Conservation (phyloP, 1,140 invertebrate species). For the Trachymyrmex septentrionalis region DNA sequence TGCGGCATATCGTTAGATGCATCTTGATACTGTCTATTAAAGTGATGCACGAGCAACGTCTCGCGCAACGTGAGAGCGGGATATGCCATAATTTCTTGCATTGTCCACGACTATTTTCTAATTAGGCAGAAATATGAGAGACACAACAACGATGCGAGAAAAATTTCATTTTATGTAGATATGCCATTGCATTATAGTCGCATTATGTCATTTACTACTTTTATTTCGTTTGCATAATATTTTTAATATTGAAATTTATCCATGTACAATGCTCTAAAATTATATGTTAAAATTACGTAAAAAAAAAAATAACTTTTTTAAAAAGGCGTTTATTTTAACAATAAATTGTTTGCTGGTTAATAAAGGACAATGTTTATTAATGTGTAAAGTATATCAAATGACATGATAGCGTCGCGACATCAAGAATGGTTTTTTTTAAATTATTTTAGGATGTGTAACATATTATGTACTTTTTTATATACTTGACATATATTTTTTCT, state of each 20-base stretch:
- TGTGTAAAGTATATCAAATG: background rate
- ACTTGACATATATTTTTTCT: too few relatives aligned
- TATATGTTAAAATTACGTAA: too few relatives aligned
- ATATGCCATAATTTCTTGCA: constrained; percentile 29
- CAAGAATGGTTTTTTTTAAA: too few relatives aligned
- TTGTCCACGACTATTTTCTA: constrained; percentile 43
- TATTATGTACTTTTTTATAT: too few relatives aligned
- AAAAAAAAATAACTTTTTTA: too few relatives aligned
- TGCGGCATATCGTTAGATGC: constrained; percentile 58
- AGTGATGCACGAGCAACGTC: constrained; percentile 39
- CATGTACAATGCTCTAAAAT: too few relatives aligned
- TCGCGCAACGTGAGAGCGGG: background rate
- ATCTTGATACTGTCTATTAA: constrained; percentile 64
- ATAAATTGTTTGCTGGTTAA: background rate
- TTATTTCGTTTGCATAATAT: background rate
- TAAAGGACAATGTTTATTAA: background rate
- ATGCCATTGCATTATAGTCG: background rate
- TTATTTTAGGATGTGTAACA: too few relatives aligned
- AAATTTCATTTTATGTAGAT: background rate
- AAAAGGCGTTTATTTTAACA: background rate
- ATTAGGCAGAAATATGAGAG: constrained; percentile 26
- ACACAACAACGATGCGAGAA: background rate
- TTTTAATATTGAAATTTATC: background rate
- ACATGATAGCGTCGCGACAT: too few relatives aligned
- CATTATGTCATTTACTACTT: background rate